A percentile compares a stretch with the other conserved stretches of the same genome.
These are phyloP conservation scores for Aquatica leii DNA, from an alignment of 2,888 invertebrate genomes.

Conservation along the genomic window DNA sequence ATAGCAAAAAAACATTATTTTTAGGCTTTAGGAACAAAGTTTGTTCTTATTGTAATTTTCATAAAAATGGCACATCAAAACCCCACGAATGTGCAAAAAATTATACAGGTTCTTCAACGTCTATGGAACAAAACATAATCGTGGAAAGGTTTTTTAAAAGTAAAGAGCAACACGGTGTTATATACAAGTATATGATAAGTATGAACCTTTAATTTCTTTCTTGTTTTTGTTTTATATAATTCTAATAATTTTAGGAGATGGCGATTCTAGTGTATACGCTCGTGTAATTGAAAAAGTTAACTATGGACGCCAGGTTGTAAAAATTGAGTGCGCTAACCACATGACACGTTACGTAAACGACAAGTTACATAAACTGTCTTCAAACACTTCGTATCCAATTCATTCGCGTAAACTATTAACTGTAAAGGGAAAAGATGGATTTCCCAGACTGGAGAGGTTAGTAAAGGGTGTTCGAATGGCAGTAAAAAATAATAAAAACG, in stretches of 20 bases:
- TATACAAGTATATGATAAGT: background rate
- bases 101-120: too few species aligned
- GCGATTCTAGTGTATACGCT: background rate
- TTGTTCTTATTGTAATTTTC: too few species aligned
- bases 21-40: background rate
- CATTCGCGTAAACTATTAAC: too few species aligned
- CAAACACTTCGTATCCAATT: background rate
- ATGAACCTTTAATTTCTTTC: too few species aligned
- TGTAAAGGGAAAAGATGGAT: too few species aligned
- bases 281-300: background rate
- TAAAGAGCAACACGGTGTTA: background rate
- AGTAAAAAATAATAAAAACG: too few species aligned
- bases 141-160: background rate
- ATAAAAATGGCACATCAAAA: background rate
- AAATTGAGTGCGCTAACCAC: slow-evolving; percentile 6
- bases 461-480: too few species aligned
- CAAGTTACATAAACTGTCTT: background rate
- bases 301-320: background rate
- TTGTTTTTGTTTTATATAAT: too few species aligned
- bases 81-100: background rate
- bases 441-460: too few species aligned
- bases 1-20: slow-evolving; percentile 1
- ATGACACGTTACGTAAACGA: background rate
- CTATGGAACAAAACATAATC: background rate
- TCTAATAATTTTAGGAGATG: background rate